Base-by-base conservation (phyloP, 2,113 vertebrate genomes). In the Nipponia nippon region DNA sequence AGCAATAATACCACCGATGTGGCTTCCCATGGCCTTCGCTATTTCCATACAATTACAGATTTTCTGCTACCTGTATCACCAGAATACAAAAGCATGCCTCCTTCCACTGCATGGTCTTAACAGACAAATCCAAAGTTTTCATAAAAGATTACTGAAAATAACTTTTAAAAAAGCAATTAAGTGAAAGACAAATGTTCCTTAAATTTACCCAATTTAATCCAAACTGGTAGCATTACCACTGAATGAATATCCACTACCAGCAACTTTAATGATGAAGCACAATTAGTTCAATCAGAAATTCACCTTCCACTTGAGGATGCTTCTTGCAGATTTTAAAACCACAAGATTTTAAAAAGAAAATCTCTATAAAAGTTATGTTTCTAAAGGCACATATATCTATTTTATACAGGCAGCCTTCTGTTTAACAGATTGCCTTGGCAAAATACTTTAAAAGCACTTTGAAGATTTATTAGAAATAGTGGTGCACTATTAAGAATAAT, bases 381-480 rank as follows among this genome's bases (percentile, higher is more conserved):
- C 75, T 78, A 18, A 72, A 75, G 29, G 55, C 27, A 79, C 3
- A 71, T 7, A 59, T 4, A 19, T 19, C 11, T 58, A 38, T 58
- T 83, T 72, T 26, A 80, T 36, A 63, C 25, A 87, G 21, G 16
- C 14, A 92, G 44, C n/a, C 63, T 78, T 71, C 52, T 42, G 23
- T 52, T 84, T 59, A 79, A 82, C 32, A 78, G 58, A 52, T 27
- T 81, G 34, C 81, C 55, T 65, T 69, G 56, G n/a, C 17, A 89
- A 93, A 69, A 69, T 38, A 75, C 40, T 81, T 85, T 27, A 38
- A 76, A 46, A 63, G 22, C n/a, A 73, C 27, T 90, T 85, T 44
- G 61, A 93, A 93, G 65, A 84, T 47, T 53, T 86, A 87, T 80
- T 91, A 97, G 90, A 96, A 92, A 49, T 46, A 85, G 14, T 2